These are phyloP conservation scores for Anthopleura xanthogrammica DNA, from an alignment of 92 coral and sea anemone species.

Conservation along the genomic window DNA sequence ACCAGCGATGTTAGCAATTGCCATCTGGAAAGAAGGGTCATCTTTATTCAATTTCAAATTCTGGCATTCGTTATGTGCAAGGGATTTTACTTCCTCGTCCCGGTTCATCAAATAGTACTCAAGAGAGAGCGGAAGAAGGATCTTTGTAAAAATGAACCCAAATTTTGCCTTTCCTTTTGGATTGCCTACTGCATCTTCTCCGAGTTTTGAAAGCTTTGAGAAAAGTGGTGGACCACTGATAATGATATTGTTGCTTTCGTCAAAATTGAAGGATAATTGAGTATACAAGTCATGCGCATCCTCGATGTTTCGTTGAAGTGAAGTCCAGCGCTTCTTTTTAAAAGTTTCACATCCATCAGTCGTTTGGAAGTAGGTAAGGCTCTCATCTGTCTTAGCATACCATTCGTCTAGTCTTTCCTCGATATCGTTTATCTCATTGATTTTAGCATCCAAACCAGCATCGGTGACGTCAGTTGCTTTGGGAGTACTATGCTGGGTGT, in stretches of 20 bases:
- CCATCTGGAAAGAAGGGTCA: no score
- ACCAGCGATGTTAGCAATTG: no score
- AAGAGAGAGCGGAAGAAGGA: conserved; percentile 63
- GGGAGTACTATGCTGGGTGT: not conserved
- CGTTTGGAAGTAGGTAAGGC: no score
- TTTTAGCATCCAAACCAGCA: no score
- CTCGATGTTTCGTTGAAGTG: conserved; percentile 23
- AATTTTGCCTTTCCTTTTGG: conserved; percentile 35
- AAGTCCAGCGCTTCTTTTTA: conserved; percentile 36
- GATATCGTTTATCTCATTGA: not conserved
- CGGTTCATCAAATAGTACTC: conserved; percentile 29
- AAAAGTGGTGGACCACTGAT: conserved; percentile 6
- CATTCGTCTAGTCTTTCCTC: conserved; percentile 55
- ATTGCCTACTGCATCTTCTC: not conserved
- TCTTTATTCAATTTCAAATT: no score
- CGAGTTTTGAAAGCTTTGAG: not conserved
- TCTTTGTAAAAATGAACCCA: conserved; percentile 43
- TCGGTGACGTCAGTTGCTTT: conserved; percentile 7
- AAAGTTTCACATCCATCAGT: not conserved
- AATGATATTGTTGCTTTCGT: no score
- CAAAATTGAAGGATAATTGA: not conserved
- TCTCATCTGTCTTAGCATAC: conserved; percentile 24
- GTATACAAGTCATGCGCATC: not conserved
- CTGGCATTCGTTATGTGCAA: no score
- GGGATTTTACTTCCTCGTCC: no score